Evolutionary conservation across 2,888 invertebrate genomes (phyloP), one percentile per base, ranked within the genome.

Genomic region (Neuroscelio doddi): DNA sequence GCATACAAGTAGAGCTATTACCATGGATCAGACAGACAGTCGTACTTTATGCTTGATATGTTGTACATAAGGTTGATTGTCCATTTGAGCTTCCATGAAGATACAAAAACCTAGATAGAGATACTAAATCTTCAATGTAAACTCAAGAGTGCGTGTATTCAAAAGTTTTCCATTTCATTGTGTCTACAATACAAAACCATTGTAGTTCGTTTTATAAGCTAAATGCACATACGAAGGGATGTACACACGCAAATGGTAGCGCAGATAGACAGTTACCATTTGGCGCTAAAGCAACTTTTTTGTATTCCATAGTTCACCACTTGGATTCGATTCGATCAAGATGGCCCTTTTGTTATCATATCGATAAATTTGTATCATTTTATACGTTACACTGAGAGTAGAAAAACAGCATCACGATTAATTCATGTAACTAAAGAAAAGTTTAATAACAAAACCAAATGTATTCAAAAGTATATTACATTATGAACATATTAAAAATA

Each of bases 91-190:
- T 71, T 63, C 64, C 36, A 53, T 65, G 67, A 64, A 57, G 52
- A 50, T 58, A 73, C 65, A 72, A 70, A 74, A 61, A 63, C 39
- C 45, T 58, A 68, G 64, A 63, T 65, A 64, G 65, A 71, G 69
- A 74, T 68, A 72, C 67, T 64, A 74, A 80, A 78, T 81, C 80
- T 81, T 77, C 72, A 69, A 74, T 72, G 70, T 68, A 79, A 79
- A 80, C 76, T 81, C 78, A 79, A 80, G 77, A 79, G 76, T 71
- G 74, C 77, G 72, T 76, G 73, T 70, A 76, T 74, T 75, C 71
- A 73, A 69, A 69, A 71, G 72, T 70, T 61, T 69, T 64, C 58
- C 56, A 36, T 56, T 51, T 29, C 67, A 63, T 67, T 63, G 67
- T 67, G 36, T 47, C 49, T n/a, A 39, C 44, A 44, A 49, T 58